A percentile compares a stretch with the other conserved stretches of the same genome.
Conservation (phyloP, 2,797 vertebrate species). For the Micromesistius poutassou region DNA sequence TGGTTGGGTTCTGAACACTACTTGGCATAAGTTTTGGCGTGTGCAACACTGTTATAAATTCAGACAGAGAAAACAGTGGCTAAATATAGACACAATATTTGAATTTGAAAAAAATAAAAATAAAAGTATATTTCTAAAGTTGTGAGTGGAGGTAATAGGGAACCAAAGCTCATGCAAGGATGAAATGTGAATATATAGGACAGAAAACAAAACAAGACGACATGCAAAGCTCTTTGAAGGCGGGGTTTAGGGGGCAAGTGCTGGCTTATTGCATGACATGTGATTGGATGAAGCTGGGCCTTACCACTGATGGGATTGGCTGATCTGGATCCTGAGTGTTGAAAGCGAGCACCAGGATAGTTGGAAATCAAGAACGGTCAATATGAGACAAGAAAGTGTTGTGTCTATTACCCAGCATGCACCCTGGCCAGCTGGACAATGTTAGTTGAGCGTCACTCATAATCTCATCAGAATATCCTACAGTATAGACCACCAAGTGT, state of each 20-base stretch:
- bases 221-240: constrained; percentile 54
- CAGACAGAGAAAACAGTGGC: neutral
- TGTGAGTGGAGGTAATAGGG: neutral
- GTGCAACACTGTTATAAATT: neutral
- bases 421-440: constrained; percentile 43
- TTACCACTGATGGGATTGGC: constrained; percentile 99
- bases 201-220: constrained; percentile 34
- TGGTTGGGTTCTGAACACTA: neutral
- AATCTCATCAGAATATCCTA: constrained; percentile 13
- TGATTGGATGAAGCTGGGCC: constrained; percentile 75
- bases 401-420: constrained; percentile 78
- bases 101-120: too few relatives aligned
- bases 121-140: neutral
- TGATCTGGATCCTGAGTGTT: constrained; percentile 99
- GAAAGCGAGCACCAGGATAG: constrained; percentile 87
- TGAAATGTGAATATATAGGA: constrained; percentile 6
- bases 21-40: neutral
- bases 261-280: constrained; percentile 24
- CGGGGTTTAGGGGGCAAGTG: constrained; percentile 25
- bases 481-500: constrained; percentile 6
- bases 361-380: constrained; percentile 73
- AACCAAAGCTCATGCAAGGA: constrained; percentile 36
- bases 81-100: neutral
- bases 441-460: constrained; percentile 32
- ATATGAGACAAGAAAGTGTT: constrained; percentile 64